Evolutionary conservation across 1,140 invertebrate genomes (phyloP).

Genomic region (Microplitis demolitor): DNA sequence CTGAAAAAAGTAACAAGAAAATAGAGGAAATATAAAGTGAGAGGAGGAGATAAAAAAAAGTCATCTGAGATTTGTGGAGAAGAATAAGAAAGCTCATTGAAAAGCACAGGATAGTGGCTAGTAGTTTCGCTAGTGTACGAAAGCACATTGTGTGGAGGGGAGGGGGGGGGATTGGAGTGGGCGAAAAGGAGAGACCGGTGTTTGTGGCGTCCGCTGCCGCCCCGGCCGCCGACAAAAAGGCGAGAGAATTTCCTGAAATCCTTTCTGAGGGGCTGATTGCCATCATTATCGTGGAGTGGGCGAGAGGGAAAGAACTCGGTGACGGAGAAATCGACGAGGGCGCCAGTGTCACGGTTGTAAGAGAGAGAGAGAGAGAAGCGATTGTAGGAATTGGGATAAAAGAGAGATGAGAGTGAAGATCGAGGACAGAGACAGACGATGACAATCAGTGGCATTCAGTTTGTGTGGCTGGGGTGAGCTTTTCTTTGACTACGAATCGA

Average conservation of each 20-base stretch:
- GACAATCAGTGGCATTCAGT: constrained; percentile 60
- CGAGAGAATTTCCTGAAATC: constrained; percentile 64
- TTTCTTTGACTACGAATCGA: constrained; percentile 6
- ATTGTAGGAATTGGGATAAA: constrained; percentile 7
- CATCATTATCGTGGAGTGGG: constrained; percentile 62
- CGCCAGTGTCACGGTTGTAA: neutral
- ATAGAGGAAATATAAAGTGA: neutral
- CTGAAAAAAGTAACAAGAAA: neutral
- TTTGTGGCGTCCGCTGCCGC: constrained; percentile 58
- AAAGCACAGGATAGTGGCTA: constrained; percentile 6
- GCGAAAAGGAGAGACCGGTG: constrained; percentile 48
- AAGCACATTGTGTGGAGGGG: too few relatives aligned
- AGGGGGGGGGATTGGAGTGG: neutral
- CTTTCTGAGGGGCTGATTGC: constrained; percentile 62
- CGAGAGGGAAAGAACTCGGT: constrained; percentile 29
- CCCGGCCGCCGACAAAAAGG: constrained; percentile 59
- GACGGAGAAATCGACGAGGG: constrained; percentile 1
- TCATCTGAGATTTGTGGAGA: constrained; percentile 5
- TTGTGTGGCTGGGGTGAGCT: constrained; percentile 43
- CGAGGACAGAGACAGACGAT: constrained; percentile 34
- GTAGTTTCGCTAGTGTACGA: too few relatives aligned
- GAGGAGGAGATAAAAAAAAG: neutral
- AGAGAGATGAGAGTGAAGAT: constrained; percentile 2
- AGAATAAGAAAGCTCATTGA: constrained; percentile 20
- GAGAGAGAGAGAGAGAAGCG: constrained; percentile 13